Percentiles rank a stretch among this genome's conserved stretches.
These are phyloP conservation scores for Leptopilina myrica DNA, from an alignment of 2,888 invertebrate species.

Conservation along the genomic window DNA sequence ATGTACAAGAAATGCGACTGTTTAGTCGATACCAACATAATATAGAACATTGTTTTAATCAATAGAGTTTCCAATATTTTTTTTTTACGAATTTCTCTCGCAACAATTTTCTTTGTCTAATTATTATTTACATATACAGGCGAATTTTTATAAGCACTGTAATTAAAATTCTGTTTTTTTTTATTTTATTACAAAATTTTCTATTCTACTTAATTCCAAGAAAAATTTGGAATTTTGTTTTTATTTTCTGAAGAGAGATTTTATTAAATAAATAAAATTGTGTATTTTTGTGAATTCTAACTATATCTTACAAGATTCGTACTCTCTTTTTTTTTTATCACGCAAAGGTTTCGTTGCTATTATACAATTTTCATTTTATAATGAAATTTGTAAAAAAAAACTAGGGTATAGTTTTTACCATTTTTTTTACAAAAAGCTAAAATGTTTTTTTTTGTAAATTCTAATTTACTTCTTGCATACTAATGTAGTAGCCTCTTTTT, in stretches of 20 bases:
- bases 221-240: conserved; percentile 43
- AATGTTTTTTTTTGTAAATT: conserved; percentile 33
- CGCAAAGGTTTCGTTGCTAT: conserved; percentile 48
- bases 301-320: conserved; percentile 3
- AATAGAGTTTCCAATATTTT: conserved; percentile 9
- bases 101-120: conserved; percentile 25
- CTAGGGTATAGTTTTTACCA: conserved; percentile 52
- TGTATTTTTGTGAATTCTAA: neutral
- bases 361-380: conserved; percentile 50
- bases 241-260: conserved; percentile 17
- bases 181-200: conserved; percentile 33
- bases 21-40: neutral
- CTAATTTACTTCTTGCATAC: conserved; percentile 68
- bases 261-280: neutral
- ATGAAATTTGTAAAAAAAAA: conserved; percentile 55
- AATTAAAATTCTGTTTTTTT: conserved; percentile 17
- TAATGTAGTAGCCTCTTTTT: conserved; percentile 65
- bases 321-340: neutral
- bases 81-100: conserved; percentile 15
- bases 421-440: conserved; percentile 52
- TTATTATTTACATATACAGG: conserved; percentile 34
- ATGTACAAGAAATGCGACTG: neutral
- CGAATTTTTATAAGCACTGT: conserved; percentile 1
- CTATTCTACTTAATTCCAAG: conserved; percentile 48
- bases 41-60: neutral